Percentiles rank a stretch among this genome's conserved stretches.
Evolutionary conservation across 1,140 invertebrate species (phyloP).

Genomic region (Pseudomyrmex pallidus): DNA sequence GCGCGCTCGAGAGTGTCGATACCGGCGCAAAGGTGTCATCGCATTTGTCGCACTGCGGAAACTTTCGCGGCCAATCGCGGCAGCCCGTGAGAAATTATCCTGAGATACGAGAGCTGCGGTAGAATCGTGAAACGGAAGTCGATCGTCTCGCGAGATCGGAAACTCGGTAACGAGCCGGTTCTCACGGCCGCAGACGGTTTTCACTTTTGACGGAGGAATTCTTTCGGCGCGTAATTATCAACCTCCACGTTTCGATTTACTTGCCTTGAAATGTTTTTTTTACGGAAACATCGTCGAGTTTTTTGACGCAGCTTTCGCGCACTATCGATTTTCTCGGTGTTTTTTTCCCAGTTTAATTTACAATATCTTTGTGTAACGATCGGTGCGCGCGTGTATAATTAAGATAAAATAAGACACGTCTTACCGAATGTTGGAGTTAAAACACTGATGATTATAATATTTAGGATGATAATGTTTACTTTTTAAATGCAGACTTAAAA

Average conservation of each 20-base stretch:
- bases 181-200: conserved; percentile 46
- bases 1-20: neutral
- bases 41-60: conserved; percentile 64
- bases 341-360: no score
- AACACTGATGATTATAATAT: no score
- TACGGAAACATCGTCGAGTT: no score
- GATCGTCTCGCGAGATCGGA: conserved; percentile 67
- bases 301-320: no score
- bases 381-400: no score
- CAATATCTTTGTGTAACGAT: no score
- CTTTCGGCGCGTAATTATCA: conserved; percentile 24
- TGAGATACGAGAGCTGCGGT: conserved; percentile 37
- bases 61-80: conserved; percentile 69
- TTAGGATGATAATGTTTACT: no score
- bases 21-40: conserved; percentile 54
- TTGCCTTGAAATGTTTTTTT: neutral
- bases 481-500: no score
- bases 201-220: conserved; percentile 42
- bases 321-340: no score
- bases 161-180: conserved; percentile 67
- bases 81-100: conserved; percentile 61
- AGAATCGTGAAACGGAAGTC: conserved; percentile 62
- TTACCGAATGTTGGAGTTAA: no score
- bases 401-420: no score
- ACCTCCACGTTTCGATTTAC: neutral